Evolutionary conservation across 2,888 invertebrate genomes (phyloP).

Genomic region (Acheta domesticus): DNA sequence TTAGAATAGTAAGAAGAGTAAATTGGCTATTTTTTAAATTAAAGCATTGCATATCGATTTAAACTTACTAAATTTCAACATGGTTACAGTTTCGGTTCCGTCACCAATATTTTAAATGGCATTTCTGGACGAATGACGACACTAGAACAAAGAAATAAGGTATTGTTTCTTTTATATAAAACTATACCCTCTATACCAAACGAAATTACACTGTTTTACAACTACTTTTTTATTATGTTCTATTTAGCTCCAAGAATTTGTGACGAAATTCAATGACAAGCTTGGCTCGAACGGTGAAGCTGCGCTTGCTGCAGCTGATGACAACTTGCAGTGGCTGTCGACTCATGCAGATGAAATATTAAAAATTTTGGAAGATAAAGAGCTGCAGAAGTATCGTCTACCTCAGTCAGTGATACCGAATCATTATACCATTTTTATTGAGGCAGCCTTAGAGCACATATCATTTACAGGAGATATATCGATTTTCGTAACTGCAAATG

Average conservation of each 20-base stretch:
- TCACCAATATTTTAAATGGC: neutral
- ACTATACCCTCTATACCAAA: neutral
- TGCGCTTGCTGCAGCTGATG: neutral
- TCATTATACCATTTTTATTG: conserved; percentile 23
- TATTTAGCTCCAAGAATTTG: neutral
- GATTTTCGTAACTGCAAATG: conserved; percentile 54
- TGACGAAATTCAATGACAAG: neutral
- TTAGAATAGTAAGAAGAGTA: conserved; percentile 22
- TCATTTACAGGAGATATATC: conserved; percentile 22
- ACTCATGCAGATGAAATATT: neutral
- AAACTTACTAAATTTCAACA: neutral
- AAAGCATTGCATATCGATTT: neutral
- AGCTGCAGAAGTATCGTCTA: conserved; percentile 23
- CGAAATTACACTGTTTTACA: neutral
- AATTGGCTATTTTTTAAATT: neutral
- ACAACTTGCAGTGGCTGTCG: conserved; percentile 19
- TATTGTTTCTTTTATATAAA: neutral
- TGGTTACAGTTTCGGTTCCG: neutral
- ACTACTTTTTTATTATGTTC: neutral
- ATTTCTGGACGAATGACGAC: conserved; percentile 1
- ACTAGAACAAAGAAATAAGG: neutral
- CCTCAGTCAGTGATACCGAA: conserved; percentile 21
- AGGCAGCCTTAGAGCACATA: neutral
- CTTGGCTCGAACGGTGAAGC: neutral
- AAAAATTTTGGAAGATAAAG: neutral